A percentile compares a stretch with the other conserved stretches of the same genome.
Conservation (phyloP, 2,888 invertebrate genomes). For the Volucella inflata region DNA sequence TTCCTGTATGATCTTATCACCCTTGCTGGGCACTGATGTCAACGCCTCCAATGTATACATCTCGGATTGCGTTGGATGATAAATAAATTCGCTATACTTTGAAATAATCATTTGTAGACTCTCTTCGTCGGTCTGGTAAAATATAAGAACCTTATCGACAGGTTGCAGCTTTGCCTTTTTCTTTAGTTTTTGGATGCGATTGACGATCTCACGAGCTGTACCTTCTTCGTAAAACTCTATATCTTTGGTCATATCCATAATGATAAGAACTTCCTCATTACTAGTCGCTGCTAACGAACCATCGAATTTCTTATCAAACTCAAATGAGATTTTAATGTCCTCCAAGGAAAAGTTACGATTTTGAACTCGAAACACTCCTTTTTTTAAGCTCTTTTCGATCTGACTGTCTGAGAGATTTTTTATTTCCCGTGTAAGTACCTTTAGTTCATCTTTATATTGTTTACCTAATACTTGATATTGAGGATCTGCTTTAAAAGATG, state of each 20-base stretch:
- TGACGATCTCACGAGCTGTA: slow-evolving; percentile 95
- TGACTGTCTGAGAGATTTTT: slow-evolving; percentile 90
- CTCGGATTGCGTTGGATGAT: slow-evolving; percentile 45
- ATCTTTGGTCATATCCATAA: slow-evolving; percentile 93
- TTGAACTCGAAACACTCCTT: slow-evolving; percentile 88
- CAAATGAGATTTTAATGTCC: slow-evolving; percentile 89
- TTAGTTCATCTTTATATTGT: slow-evolving; percentile 86
- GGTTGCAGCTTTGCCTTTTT: slow-evolving; percentile 95
- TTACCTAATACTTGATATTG: slow-evolving; percentile 48
- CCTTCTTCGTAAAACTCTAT: slow-evolving; percentile 91
- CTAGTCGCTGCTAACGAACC: slow-evolving; percentile 92
- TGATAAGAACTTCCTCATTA: slow-evolving; percentile 92
- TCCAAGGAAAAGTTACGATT: slow-evolving; percentile 90
- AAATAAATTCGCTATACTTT: slow-evolving; percentile 58
- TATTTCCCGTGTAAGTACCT: slow-evolving; percentile 90
- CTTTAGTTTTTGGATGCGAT: slow-evolving; percentile 95
- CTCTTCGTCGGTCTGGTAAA: slow-evolving; percentile 43
- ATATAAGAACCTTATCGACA: slow-evolving; percentile 81
- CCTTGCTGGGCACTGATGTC: neutral
- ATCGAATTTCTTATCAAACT: slow-evolving; percentile 79
- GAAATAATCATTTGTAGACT: slow-evolving; percentile 34
- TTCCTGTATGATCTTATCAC: slow-evolving; percentile 46
- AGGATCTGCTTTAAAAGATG: slow-evolving; percentile 62
- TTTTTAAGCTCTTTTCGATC: slow-evolving; percentile 88
- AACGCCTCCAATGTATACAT: slow-evolving; percentile 4